Conservation (phyloP, 1,140 invertebrate genomes). For the Olivierus martensii region DNA sequence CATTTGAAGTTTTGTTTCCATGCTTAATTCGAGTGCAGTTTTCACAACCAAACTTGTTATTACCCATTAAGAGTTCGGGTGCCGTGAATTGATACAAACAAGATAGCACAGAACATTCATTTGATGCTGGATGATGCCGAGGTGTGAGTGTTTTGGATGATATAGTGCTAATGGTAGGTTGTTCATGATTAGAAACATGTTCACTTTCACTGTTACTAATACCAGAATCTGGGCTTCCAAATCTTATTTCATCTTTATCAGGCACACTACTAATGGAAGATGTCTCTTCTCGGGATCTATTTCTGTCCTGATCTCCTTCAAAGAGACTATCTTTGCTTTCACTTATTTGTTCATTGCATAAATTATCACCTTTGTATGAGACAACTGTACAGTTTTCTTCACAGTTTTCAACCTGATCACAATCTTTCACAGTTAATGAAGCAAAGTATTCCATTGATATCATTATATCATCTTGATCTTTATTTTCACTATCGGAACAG, state of each 20-base stretch:
- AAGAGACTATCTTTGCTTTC: slow-evolving; percentile 1
- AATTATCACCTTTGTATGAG: no score
- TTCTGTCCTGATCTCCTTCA: neutral
- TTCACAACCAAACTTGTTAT: slow-evolving; percentile 85
- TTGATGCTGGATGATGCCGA: slow-evolving; percentile 52
- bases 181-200: no score
- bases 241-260: neutral
- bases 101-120: slow-evolving; percentile 58
- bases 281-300: neutral
- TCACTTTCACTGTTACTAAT: neutral
- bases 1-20: slow-evolving; percentile 15
- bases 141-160: slow-evolving; percentile 23
- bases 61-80: slow-evolving; percentile 70
- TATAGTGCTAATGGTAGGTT: slow-evolving; percentile 3
- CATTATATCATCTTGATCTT: no score
- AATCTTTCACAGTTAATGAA: no score
- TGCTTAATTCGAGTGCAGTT: slow-evolving; percentile 52
- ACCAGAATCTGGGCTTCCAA: neutral
- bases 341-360: neutral
- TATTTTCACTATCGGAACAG: no score
- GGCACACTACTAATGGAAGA: no score
- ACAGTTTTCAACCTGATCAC: no score
- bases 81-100: slow-evolving; percentile 85
- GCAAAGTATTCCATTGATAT: no score
- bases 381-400: no score